phyloP scores from a whole-genome alignment of 35 echinoderm and acorn worm genomes.

The Eucidaris tribuloides region DNA sequence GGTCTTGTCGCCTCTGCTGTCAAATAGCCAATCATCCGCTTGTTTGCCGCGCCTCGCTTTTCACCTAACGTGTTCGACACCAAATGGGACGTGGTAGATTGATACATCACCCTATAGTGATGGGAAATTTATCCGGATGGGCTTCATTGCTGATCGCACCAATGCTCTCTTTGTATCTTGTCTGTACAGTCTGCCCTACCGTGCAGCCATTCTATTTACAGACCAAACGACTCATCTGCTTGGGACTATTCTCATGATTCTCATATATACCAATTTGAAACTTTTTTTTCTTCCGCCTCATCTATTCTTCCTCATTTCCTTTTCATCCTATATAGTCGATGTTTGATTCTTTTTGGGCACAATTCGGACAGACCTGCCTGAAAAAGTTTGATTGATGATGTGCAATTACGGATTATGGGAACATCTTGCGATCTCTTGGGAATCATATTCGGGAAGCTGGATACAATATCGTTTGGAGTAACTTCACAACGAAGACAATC shows the following conservation, averaged over 20 bases:
- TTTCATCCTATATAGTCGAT: too few relatives aligned
- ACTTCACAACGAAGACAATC: neutral
- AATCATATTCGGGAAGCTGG: neutral
- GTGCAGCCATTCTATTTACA: too few relatives aligned
- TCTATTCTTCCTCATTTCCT: too few relatives aligned
- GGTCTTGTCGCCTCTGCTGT: constrained; percentile 9
- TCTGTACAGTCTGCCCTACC: too few relatives aligned
- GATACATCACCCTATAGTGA: neutral
- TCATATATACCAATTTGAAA: too few relatives aligned
- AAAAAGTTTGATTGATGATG: constrained; percentile 26
- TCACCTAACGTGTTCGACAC: constrained; percentile 28
- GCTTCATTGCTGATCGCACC: neutral
- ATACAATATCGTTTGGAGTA: neutral
- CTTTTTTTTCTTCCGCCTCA: too few relatives aligned
- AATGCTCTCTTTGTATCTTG: neutral
- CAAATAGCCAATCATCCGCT: constrained; percentile 29
- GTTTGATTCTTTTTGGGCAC: too few relatives aligned
- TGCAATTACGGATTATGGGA: constrained; percentile 16
- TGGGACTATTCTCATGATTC: too few relatives aligned
- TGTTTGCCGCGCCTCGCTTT: constrained; percentile 27
- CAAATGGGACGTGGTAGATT: neutral
- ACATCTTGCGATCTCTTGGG: neutral
- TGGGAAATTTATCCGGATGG: neutral
- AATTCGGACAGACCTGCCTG: too few relatives aligned
- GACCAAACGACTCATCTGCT: too few relatives aligned